Base-by-base conservation (phyloP, 2,888 invertebrate species). In the Villa cingulata region DNA sequence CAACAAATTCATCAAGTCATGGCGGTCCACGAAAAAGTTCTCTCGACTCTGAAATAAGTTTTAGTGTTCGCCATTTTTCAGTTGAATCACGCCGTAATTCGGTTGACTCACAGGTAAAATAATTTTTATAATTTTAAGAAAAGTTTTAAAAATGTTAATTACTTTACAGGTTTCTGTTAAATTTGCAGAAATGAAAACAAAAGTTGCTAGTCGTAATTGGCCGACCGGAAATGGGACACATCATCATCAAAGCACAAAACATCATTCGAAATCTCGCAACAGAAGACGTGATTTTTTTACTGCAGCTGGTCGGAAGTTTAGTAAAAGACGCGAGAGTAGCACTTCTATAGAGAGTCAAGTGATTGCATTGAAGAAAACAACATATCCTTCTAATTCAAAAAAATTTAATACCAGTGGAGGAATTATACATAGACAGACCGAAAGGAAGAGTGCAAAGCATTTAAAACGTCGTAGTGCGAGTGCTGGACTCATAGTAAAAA, bases 61-160 rank as follows among this genome's bases (percentile, higher is more conserved):
- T 84, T 60, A 85, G 83, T 54, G 77, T 85, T 1, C 77, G 84
- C 7, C 83, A 86, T 61, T 84, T 89, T 0, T 88, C 88, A 0
- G 84, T 89, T 2, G 89, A 89, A 63, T 88, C 88, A 0, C 74
- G 90, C 10, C 74, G 90, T 37, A 88, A 89, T 66, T 90, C 90
- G 0, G 77, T 88, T 17, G 91, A 91, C 61, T 90, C 90, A 45
- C 89, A 90, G 60, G 74, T 86, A 42, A 53, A 36, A n/a, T 14
- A 16, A 36, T n/a, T n/a, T n/a, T n/a, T n/a, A 36, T 6, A 36
- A 16, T 6, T n/a, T n/a, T n/a, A 12, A 10, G 1, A 36, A 34
- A 40, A 40, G 12, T 16, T 27, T 14, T 7, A 4, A 23, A 23
- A 23, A 6, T 23, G 4, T 23, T 23, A 7, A 23, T 23, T 23